Conservation (phyloP, 1,140 invertebrate genomes). For the Drosophila micromelanica region DNA sequence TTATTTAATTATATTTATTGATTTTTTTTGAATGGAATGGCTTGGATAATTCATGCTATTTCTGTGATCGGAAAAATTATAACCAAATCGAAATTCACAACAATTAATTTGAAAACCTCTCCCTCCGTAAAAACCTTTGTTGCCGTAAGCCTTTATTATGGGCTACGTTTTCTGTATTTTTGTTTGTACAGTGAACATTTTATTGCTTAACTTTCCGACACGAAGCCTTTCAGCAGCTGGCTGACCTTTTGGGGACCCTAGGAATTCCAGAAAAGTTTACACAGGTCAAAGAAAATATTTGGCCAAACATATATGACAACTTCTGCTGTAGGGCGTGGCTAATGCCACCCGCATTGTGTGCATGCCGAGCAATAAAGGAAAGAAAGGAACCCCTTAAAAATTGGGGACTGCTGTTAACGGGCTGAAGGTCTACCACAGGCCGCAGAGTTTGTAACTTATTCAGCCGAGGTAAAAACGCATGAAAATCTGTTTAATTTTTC, state of each 20-base stretch:
- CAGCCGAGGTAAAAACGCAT: constrained; percentile 39
- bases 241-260: constrained; percentile 57
- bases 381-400: constrained; percentile 26
- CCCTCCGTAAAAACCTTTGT: constrained; percentile 16
- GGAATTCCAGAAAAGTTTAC: constrained; percentile 67
- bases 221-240: constrained; percentile 56
- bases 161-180: constrained; percentile 27
- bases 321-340: constrained; percentile 42
- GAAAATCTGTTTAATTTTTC: constrained; percentile 60
- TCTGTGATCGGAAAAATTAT: too few relatives aligned
- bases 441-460: constrained; percentile 55
- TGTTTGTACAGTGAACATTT: constrained; percentile 42
- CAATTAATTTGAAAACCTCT: constrained; percentile 21
- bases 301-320: constrained; percentile 65
- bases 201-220: constrained; percentile 70
- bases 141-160: constrained; percentile 13
- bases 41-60: too few relatives aligned
- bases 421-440: constrained; percentile 32
- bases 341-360: constrained; percentile 43
- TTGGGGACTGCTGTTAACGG: constrained; percentile 13
- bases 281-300: constrained; percentile 78
- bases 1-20: neutral
- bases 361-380: constrained; percentile 46
- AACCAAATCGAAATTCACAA: neutral
- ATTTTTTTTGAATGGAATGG: too few relatives aligned